phyloP scores from a whole-genome alignment of 2,797 vertebrate species.

The Lerista edwardsae region DNA sequence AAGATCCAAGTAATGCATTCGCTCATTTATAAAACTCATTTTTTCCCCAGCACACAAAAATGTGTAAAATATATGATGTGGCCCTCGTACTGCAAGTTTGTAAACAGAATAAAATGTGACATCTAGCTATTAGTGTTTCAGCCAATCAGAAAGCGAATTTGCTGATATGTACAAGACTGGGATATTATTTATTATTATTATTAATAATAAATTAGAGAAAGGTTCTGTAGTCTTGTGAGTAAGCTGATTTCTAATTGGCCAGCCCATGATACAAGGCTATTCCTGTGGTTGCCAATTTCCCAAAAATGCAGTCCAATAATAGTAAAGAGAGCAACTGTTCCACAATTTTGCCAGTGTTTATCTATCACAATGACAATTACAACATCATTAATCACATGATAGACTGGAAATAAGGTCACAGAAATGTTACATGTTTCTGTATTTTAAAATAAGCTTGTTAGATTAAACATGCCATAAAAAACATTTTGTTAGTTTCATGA shows the following conservation, averaged over 20 bases:
- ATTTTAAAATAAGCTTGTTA: constrained; percentile 65
- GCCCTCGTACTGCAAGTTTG: too few relatives aligned
- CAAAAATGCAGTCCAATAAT: constrained; percentile 59
- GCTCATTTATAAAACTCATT: too few relatives aligned
- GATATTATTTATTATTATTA: too few relatives aligned
- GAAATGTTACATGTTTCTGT: constrained; percentile 69
- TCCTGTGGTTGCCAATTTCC: constrained; percentile 64
- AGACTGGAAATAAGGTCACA: constrained; percentile 71
- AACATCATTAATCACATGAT: constrained; percentile 69
- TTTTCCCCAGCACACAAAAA: too few relatives aligned
- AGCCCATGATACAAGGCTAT: neutral
- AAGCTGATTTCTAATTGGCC: constrained; percentile 52
- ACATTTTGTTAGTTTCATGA: too few relatives aligned
- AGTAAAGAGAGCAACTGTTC: constrained; percentile 70
- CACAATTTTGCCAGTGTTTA: constrained; percentile 67
- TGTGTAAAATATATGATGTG: too few relatives aligned
- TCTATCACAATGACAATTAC: constrained; percentile 66
- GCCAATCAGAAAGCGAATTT: constrained; percentile 18
- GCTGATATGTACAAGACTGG: constrained; percentile 18
- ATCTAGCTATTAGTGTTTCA: constrained; percentile 1
- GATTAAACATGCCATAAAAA: constrained; percentile 62
- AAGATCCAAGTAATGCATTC: too few relatives aligned
- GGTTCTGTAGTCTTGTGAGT: constrained; percentile 24
- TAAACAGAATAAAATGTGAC: constrained; percentile 1
- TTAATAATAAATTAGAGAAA: constrained; percentile 28